Evolutionary conservation across 1,140 invertebrate species (phyloP).

Genomic region (Nautilus pompilius): DNA sequence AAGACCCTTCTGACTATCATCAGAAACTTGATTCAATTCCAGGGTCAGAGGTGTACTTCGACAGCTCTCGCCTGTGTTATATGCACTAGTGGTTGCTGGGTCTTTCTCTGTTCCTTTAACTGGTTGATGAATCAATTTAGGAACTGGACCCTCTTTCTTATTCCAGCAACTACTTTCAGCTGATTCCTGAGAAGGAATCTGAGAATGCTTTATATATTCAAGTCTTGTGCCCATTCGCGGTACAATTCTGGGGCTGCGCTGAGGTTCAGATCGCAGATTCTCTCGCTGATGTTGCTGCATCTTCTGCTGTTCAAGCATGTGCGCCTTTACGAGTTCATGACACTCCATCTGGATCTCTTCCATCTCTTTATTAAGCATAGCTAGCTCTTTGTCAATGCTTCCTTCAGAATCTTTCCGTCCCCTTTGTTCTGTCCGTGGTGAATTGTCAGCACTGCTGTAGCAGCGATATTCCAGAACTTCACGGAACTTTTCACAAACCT

Average conservation of each 20-base stretch:
- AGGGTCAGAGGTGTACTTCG: conserved; percentile 66
- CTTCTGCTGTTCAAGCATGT: conserved; percentile 27
- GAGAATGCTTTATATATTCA: conserved; percentile 48
- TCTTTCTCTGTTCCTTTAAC: conserved; percentile 31
- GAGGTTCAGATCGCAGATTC: conserved; percentile 21
- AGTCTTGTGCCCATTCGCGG: conserved; percentile 59
- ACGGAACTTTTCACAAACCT: conserved; percentile 45
- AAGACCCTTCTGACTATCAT: conserved; percentile 42
- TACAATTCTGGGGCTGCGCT: conserved; percentile 48
- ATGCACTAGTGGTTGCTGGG: conserved; percentile 62
- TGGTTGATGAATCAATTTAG: conserved; percentile 11
- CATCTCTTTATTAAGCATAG: conserved; percentile 61
- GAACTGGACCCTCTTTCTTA: conserved; percentile 1
- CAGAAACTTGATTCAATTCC: conserved; percentile 59
- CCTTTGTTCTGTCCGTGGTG: conserved; percentile 19
- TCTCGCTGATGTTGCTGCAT: conserved; percentile 20
- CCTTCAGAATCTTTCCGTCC: conserved; percentile 43
- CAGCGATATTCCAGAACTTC: conserved; percentile 43
- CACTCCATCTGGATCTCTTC: conserved; percentile 61
- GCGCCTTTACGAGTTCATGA: conserved; percentile 48
- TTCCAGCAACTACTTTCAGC: conserved; percentile 2
- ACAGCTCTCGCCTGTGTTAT: conserved; percentile 73
- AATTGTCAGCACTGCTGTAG: conserved; percentile 22
- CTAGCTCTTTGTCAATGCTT: conserved; percentile 59
- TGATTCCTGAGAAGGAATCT: neutral